Percentiles rank a stretch among this genome's conserved stretches.
phyloP scores from a whole-genome alignment of 30 jellyfish, hydroid and myxozoan genomes.

The Pelagia noctiluca region DNA sequence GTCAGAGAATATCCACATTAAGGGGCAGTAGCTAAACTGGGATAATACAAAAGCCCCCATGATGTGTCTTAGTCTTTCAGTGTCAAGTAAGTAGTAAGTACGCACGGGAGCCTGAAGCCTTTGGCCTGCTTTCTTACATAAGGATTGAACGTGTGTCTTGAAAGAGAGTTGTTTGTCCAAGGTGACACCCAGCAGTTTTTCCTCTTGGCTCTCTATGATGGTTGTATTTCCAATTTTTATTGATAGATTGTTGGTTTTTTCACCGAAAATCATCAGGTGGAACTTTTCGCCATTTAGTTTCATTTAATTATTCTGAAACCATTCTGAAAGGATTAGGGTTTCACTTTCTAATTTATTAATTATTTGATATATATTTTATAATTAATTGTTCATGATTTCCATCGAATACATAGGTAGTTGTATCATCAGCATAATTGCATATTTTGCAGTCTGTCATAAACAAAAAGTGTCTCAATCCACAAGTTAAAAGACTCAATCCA shows the following conservation, averaged over 20 bases:
- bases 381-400: neutral
- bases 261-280: conserved; percentile 46
- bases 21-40: no score
- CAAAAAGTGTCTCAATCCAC: no score
- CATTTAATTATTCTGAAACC: no score
- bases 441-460: neutral
- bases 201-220: conserved; percentile 11
- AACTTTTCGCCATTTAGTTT: conserved; percentile 17
- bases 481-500: no score
- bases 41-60: conserved; percentile 41
- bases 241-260: conserved; percentile 6
- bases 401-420: neutral
- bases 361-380: no score
- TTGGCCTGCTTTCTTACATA: conserved; percentile 30
- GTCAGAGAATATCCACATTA: no score
- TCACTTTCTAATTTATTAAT: neutral
- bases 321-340: no score
- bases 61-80: conserved; percentile 18
- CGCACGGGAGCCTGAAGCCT: conserved; percentile 15
- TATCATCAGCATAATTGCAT: no score
- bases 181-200: conserved; percentile 51
- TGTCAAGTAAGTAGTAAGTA: conserved; percentile 11
- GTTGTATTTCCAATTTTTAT: conserved; percentile 41
- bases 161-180: conserved; percentile 31
- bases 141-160: conserved; percentile 25